A percentile compares a stretch with the other conserved stretches of the same genome.
Conservation (phyloP, 2,797 vertebrate genomes). For the Parotocinclus haroldoi region DNA sequence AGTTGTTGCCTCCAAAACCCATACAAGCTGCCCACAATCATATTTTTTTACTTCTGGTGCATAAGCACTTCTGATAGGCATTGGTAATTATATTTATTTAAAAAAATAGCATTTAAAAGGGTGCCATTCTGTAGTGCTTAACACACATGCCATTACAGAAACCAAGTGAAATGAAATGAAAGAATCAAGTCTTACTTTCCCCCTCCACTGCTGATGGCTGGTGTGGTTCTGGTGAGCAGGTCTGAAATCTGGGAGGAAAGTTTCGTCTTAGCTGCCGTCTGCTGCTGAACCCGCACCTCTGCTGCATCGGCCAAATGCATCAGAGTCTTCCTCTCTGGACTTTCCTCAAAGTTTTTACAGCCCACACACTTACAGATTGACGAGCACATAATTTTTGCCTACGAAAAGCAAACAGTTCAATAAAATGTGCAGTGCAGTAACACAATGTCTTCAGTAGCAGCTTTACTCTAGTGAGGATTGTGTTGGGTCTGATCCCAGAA, state of each 20-base stretch:
- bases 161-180: too few relatives aligned
- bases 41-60: too few relatives aligned
- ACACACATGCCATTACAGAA: too few relatives aligned
- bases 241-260: conserved; percentile 97
- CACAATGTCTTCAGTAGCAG: too few relatives aligned
- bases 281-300: conserved; percentile 95
- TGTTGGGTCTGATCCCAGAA: too few relatives aligned
- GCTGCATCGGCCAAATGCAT: conserved; percentile 98
- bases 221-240: conserved; percentile 86
- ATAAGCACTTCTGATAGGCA: too few relatives aligned
- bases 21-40: too few relatives aligned
- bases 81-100: too few relatives aligned
- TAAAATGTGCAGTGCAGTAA: neutral
- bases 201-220: conserved; percentile 83
- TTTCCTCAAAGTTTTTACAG: conserved; percentile 99
- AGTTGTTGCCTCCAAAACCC: too few relatives aligned
- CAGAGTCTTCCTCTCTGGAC: conserved; percentile 92
- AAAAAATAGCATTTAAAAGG: too few relatives aligned
- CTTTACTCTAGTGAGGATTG: too few relatives aligned
- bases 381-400: conserved; percentile 99
- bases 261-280: conserved; percentile 96
- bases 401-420: neutral
- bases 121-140: too few relatives aligned
- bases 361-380: conserved; percentile 98
- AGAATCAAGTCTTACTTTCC: conserved; percentile 78